Percentiles rank a stretch among this genome's conserved stretches.
phyloP scores from a whole-genome alignment of 2,113 vertebrate species.

The Candoia aspera region DNA sequence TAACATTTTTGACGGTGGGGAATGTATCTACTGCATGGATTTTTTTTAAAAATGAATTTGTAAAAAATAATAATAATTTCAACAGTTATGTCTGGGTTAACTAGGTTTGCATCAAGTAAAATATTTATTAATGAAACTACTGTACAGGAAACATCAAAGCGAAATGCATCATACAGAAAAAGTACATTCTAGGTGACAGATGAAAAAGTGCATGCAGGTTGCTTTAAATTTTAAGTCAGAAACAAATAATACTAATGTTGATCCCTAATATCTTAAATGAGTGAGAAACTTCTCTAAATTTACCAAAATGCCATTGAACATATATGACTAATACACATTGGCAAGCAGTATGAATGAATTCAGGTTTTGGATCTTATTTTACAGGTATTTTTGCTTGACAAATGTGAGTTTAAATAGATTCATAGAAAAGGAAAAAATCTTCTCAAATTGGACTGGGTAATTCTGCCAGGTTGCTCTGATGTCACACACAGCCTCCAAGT shows the following conservation, averaged over 20 bases:
- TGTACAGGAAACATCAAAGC: slow-evolving; percentile 84
- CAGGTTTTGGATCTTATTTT: slow-evolving; percentile 74
- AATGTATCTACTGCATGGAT: slow-evolving; percentile 61
- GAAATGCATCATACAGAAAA: slow-evolving; percentile 79
- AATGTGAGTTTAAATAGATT: slow-evolving; percentile 66
- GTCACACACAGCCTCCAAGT: slow-evolving; percentile 74
- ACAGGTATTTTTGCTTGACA: slow-evolving; percentile 80
- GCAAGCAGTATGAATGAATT: slow-evolving; percentile 83
- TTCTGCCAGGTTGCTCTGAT: slow-evolving; percentile 81
- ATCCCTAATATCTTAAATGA: slow-evolving; percentile 75
- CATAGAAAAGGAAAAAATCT: slow-evolving; percentile 63
- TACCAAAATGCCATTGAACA: slow-evolving; percentile 85
- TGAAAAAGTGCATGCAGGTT: slow-evolving; percentile 81
- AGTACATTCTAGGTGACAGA: slow-evolving; percentile 76
- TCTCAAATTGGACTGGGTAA: slow-evolving; percentile 76
- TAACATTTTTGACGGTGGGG: slow-evolving; percentile 43
- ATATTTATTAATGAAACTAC: slow-evolving; percentile 85
- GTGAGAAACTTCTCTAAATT: slow-evolving; percentile 80
- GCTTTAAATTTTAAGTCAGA: slow-evolving; percentile 60
- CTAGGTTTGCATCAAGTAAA: slow-evolving; percentile 79
- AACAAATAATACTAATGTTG: slow-evolving; percentile 73
- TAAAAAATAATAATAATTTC: slow-evolving; percentile 57
- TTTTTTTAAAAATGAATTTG: slow-evolving; percentile 50
- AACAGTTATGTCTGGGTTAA: slow-evolving; percentile 71
- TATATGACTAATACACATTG: slow-evolving; percentile 84